A percentile compares a stretch with the other conserved stretches of the same genome.
phyloP scores from a whole-genome alignment of 2,113 vertebrate species.

The Ammodytes marinus region DNA sequence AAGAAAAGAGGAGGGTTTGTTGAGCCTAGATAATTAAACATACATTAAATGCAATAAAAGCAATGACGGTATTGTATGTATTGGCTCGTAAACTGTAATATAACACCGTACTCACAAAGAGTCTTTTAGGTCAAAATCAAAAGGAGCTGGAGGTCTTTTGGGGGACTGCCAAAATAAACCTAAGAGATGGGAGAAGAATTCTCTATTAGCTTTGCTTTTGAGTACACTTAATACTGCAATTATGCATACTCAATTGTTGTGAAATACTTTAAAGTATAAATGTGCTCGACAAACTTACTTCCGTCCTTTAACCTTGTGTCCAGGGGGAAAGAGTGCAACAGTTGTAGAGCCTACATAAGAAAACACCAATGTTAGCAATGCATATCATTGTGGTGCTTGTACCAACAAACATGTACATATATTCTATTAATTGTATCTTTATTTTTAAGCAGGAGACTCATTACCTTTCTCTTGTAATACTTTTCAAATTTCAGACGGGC shows the following conservation, averaged over 20 bases:
- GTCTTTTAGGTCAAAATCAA: conserved; percentile 93
- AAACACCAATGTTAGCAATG: not conserved
- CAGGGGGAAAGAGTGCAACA: conserved; percentile 96
- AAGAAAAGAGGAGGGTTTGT: conserved; percentile 39
- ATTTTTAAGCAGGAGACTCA: not conserved
- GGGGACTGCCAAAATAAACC: conserved; percentile 99
- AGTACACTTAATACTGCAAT: not conserved
- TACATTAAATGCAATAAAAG: not conserved
- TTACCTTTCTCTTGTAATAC: conserved; percentile 98
- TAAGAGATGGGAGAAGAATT: conserved; percentile 66
- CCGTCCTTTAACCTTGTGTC: conserved; percentile 97
- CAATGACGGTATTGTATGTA: too few species aligned
- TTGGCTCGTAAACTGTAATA: not conserved
- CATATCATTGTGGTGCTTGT: not conserved
- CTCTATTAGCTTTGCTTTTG: not conserved
- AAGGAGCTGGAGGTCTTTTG: conserved; percentile 94
- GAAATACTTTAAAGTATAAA: not conserved
- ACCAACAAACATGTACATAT: not conserved
- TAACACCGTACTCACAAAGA: conserved; percentile 89
- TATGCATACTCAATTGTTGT: not conserved
- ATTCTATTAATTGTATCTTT: not conserved
- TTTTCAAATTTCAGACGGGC: conserved; percentile 98
- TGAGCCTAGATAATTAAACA: not conserved
- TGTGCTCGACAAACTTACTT: conserved; percentile 85
- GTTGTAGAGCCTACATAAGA: conserved; percentile 90